phyloP scores from a whole-genome alignment of 1,140 invertebrate genomes.

The Meloidogyne chitwoodi region DNA sequence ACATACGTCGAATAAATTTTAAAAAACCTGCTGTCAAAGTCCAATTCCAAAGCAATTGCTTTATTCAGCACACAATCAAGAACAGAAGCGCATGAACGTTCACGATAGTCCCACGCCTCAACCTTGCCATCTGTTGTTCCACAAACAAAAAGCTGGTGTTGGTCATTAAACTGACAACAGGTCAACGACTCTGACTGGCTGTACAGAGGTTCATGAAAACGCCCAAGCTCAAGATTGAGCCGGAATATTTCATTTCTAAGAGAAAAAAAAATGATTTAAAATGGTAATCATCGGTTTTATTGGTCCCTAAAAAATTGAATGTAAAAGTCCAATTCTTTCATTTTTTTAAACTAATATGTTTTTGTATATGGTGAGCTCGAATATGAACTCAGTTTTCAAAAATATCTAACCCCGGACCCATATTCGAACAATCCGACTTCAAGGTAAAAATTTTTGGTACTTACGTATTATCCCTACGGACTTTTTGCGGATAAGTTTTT shows the following conservation, averaged over 20 bases:
- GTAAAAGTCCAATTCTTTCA: no score
- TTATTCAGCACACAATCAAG: conserved; percentile 78
- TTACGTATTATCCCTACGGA: no score
- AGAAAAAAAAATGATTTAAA: conserved; percentile 5
- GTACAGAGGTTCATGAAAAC: conserved; percentile 79
- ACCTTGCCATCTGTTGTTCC: conserved; percentile 87
- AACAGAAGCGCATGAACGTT: conserved; percentile 71
- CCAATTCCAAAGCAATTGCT: conserved; percentile 66
- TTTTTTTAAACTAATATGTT: no score
- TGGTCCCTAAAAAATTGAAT: no score
- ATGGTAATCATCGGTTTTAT: no score
- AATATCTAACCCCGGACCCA: no score
- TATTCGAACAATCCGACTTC: no score
- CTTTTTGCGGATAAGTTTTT: no score
- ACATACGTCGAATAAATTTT: conserved; percentile 2
- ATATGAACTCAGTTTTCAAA: no score
- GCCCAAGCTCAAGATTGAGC: conserved; percentile 88
- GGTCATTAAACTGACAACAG: conserved; percentile 79
- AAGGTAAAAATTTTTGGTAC: no score
- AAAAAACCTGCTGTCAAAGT: conserved; percentile 24
- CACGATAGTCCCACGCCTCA: conserved; percentile 90
- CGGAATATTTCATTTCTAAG: conserved; percentile 81
- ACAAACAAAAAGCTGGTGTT: conserved; percentile 78
- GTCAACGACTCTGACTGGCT: conserved; percentile 72
- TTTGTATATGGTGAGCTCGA: no score